A percentile compares a stretch with the other conserved stretches of the same genome.
Conservation (phyloP, 2,113 vertebrate genomes). For the Lanius ludovicianus region DNA sequence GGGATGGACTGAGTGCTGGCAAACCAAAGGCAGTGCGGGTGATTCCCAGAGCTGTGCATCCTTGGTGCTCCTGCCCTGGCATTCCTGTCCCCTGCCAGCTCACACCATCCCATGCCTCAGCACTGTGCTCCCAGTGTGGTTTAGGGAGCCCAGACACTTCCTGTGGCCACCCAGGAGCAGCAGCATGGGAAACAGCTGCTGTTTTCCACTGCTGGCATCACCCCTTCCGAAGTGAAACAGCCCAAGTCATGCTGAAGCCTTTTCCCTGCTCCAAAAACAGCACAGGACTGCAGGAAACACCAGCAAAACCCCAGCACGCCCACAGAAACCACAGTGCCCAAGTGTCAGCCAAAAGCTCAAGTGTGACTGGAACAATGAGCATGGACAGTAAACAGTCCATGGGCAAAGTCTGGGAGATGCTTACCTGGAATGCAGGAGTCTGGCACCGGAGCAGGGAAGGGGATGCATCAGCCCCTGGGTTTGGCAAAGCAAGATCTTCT, state of each 20-base stretch:
- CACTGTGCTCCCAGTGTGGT: rapidly evolving
- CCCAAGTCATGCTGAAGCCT: neutral
- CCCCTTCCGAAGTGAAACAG: neutral
- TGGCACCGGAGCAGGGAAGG: rapidly evolving
- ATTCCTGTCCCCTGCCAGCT: neutral
- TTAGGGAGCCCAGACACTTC: neutral
- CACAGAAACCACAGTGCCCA: neutral
- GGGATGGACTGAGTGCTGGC: neutral
- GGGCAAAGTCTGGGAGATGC: neutral
- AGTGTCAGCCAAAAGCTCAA: neutral
- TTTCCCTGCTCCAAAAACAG: rapidly evolving
- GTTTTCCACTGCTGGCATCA: neutral
- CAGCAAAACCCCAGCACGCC: rapidly evolving
- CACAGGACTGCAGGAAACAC: rapidly evolving
- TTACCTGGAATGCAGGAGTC: neutral
- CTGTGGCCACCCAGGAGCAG: neutral
- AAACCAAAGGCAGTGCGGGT: neutral
- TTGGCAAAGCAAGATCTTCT: neutral
- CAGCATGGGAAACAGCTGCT: neutral
- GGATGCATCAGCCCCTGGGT: neutral
- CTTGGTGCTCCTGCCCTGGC: neutral
- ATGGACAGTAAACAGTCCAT: rapidly evolving
- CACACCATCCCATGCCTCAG: rapidly evolving
- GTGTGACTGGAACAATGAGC: neutral
- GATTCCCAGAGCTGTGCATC: neutral